Conservation (phyloP, 2,888 invertebrate species). For the Parnassius smintheus region DNA sequence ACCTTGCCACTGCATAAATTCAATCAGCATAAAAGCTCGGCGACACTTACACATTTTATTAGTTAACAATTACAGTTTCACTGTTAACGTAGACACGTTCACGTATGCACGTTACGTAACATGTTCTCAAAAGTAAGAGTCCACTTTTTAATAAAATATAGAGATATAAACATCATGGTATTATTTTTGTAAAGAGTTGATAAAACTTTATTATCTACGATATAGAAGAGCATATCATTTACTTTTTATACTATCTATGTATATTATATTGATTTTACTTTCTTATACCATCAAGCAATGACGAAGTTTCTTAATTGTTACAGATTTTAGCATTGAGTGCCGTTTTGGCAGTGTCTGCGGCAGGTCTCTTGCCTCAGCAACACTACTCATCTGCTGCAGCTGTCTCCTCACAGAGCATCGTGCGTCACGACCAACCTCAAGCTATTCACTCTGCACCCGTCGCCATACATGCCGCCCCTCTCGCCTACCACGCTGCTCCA, state of each 20-base stretch:
- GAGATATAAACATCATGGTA: neutral
- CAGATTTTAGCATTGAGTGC: constrained; percentile 62
- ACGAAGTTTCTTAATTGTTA: constrained; percentile 2
- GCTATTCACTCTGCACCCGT: constrained; percentile 39
- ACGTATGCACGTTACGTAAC: too few relatives aligned
- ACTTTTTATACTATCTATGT: too few relatives aligned
- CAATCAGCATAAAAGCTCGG: constrained; percentile 57
- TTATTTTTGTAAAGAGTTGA: too few relatives aligned
- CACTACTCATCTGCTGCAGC: constrained; percentile 12
- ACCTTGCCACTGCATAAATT: constrained; percentile 37
- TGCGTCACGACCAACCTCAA: constrained; percentile 26
- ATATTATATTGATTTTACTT: too few relatives aligned
- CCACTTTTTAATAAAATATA: neutral
- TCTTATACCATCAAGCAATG: too few relatives aligned
- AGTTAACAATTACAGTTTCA: constrained; percentile 44
- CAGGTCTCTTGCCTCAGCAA: constrained; percentile 36
- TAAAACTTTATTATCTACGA: neutral
- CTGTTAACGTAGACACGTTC: constrained; percentile 38
- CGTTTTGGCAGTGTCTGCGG: constrained; percentile 57
- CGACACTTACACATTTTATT: constrained; percentile 48
- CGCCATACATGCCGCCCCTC: constrained; percentile 43
- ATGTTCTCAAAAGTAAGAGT: constrained; percentile 63
- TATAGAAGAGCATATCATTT: too few relatives aligned
- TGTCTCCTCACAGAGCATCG: constrained; percentile 5
- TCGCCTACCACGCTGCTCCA: constrained; percentile 44